Evolutionary conservation across 2,888 invertebrate genomes (phyloP).

Genomic region (Sarcophaga variegata): DNA sequence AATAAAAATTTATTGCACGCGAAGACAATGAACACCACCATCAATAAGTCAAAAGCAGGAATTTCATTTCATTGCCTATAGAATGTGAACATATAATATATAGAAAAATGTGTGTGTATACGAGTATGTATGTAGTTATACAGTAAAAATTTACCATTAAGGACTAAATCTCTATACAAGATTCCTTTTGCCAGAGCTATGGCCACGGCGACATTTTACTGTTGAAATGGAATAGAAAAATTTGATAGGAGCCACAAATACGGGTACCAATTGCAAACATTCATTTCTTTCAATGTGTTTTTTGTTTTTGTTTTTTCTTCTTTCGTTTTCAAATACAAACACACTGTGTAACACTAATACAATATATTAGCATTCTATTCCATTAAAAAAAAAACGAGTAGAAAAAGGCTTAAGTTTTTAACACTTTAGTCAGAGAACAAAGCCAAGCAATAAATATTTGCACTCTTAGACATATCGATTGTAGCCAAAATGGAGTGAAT

Average conservation of each 20-base stretch:
- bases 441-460: constrained; percentile 46
- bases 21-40: constrained; percentile 73
- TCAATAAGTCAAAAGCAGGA: constrained; percentile 80
- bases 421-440: constrained; percentile 52
- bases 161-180: no score
- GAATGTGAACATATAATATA: not conserved
- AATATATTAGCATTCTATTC: not conserved
- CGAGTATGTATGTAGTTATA: not conserved
- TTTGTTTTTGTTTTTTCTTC: no score
- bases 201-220: not conserved
- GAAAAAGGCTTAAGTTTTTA: constrained; percentile 20
- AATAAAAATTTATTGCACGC: constrained; percentile 72
- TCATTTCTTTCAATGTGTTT: not conserved
- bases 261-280: constrained; percentile 47
- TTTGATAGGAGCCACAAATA: constrained; percentile 55
- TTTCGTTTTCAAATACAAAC: not conserved
- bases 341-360: not conserved
- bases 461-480: constrained; percentile 19
- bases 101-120: not conserved
- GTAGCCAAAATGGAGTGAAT: constrained; percentile 46
- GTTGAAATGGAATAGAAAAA: not conserved
- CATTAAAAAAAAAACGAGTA: not conserved
- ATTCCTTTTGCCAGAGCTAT: no score
- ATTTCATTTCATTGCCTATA: constrained; percentile 76
- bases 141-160: no score